Evolutionary conservation across 2,888 invertebrate species (phyloP).

Genomic region (Chrysina gloriosa): DNA sequence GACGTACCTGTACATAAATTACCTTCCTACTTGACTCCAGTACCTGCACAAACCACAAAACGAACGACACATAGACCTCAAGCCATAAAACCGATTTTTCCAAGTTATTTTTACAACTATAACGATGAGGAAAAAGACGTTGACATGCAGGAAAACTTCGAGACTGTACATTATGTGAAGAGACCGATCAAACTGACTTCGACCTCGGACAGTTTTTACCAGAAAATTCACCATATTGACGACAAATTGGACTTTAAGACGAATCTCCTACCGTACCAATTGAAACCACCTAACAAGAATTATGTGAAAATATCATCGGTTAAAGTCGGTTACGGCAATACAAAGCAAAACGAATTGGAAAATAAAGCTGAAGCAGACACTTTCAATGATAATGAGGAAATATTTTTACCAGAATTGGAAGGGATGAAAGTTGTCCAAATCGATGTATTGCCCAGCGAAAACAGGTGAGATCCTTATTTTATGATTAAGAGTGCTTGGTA

Average conservation of each 20-base stretch:
- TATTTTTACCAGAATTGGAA: conserved; percentile 40
- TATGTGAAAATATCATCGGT: conserved; percentile 54
- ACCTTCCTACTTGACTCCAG: not conserved
- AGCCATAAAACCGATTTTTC: not conserved
- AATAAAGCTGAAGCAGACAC: conserved; percentile 45
- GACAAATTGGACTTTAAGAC: conserved; percentile 46
- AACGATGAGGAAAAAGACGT: conserved; percentile 22
- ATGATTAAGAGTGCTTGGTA: too few species aligned
- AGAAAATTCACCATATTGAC: conserved; percentile 45
- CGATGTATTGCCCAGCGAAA: conserved; percentile 51
- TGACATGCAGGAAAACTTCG: conserved; percentile 32
- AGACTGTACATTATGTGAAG: conserved; percentile 41
- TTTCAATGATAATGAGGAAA: conserved; percentile 9
- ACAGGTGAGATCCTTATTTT: conserved; percentile 48
- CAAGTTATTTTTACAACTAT: not conserved
- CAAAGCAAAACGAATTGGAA: conserved; percentile 46
- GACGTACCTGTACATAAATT: conserved; percentile 8
- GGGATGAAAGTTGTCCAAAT: conserved; percentile 48
- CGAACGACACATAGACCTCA: conserved; percentile 18
- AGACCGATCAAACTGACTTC: conserved; percentile 40
- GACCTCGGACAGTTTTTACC: conserved; percentile 54
- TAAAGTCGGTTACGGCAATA: conserved; percentile 35
- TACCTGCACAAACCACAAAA: conserved; percentile 5
- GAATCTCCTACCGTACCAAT: conserved; percentile 35
- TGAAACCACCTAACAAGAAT: conserved; percentile 45